Evolutionary conservation across 2,797 vertebrate species (phyloP).

Genomic region (Alectoris magna): DNA sequence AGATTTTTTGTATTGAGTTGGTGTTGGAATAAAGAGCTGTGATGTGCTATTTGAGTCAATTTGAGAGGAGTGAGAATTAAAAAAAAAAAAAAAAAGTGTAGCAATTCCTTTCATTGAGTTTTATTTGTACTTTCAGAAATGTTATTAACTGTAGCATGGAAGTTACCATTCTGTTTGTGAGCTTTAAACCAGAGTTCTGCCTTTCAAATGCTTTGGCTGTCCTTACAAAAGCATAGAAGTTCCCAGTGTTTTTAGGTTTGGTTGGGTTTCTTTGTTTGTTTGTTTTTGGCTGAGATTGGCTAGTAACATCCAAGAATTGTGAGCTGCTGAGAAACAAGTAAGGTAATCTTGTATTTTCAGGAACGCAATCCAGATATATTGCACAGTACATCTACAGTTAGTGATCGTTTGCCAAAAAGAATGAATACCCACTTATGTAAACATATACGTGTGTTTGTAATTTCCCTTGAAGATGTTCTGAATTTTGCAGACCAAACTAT

Average conservation of each 20-base stretch:
- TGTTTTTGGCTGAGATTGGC: not conserved
- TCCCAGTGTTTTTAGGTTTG: not conserved
- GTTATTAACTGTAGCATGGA: not conserved
- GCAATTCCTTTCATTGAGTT: not conserved
- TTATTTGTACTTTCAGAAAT: not conserved
- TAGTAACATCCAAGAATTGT: not conserved
- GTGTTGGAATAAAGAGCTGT: not conserved
- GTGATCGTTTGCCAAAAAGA: constrained; percentile 55
- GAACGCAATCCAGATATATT: constrained; percentile 35
- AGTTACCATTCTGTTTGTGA: not conserved
- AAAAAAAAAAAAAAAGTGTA: not conserved
- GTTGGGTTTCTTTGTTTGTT: no score
- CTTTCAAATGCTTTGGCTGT: not conserved
- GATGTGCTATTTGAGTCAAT: not conserved
- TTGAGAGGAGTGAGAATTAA: not conserved
- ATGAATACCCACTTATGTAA: constrained; percentile 36
- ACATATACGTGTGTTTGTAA: constrained; percentile 31
- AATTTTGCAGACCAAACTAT: constrained; percentile 40
- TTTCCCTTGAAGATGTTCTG: constrained; percentile 63
- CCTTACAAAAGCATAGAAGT: not conserved
- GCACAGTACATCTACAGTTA: constrained; percentile 21
- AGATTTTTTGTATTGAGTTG: not conserved
- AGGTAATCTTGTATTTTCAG: constrained; percentile 19
- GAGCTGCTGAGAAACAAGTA: constrained; percentile 22
- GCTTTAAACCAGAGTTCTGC: not conserved